Percentiles rank a stretch among this genome's conserved stretches.
Evolutionary conservation across 2,113 vertebrate species (phyloP).

Genomic region (Lepisosteus oculatus): DNA sequence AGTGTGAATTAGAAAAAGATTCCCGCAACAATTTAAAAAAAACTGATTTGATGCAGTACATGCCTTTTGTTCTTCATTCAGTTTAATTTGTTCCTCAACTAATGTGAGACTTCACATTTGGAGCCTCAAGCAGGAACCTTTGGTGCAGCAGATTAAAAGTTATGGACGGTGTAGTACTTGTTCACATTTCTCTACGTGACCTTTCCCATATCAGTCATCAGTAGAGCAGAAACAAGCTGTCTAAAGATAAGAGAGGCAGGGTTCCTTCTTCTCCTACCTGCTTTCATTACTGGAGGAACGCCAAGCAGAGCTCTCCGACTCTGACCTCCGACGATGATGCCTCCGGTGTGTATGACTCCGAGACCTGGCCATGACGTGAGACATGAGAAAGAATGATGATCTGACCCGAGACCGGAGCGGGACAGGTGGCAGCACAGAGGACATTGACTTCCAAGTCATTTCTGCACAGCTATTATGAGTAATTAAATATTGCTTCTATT

Average conservation of each 20-base stretch:
- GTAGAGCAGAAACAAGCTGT: conserved; percentile 36
- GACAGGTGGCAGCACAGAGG: neutral
- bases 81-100: too few species aligned
- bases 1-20: too few species aligned
- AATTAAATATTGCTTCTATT: too few species aligned
- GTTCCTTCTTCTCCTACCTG: conserved; percentile 64
- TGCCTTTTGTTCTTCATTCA: too few species aligned
- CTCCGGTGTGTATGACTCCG: conserved; percentile 73
- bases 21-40: too few species aligned
- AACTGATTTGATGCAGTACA: too few species aligned
- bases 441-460: neutral
- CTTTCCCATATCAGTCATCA: conserved; percentile 61
- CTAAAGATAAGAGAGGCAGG: conserved; percentile 50
- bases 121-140: too few species aligned
- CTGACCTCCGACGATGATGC: conserved; percentile 65
- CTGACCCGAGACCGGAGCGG: neutral
- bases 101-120: too few species aligned
- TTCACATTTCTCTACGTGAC: conserved; percentile 43
- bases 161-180: too few species aligned
- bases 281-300: conserved; percentile 68
- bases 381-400: conserved; percentile 13
- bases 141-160: too few species aligned
- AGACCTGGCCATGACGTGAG: conserved; percentile 63
- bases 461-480: too few species aligned
- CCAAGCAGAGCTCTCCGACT: conserved; percentile 71